These are phyloP conservation scores for Macaca fascicularis DNA, from an alignment of 2,113 vertebrate genomes.

Conservation along the genomic window DNA sequence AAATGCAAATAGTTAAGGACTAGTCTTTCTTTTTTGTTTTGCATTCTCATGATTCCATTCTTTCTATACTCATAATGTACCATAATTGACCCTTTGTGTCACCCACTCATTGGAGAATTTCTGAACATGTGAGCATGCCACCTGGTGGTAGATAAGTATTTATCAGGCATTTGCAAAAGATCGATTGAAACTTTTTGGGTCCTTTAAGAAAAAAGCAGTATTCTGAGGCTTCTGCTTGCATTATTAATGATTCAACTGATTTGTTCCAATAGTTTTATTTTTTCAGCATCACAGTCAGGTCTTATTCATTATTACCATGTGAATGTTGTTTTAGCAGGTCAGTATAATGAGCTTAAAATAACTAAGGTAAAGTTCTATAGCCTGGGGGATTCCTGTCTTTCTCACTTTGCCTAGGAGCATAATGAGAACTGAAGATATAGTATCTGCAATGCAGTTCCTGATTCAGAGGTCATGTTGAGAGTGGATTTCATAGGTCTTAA, in stretches of 20 bases:
- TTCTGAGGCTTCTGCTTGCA: not conserved
- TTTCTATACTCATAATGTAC: not conserved
- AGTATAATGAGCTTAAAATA: not conserved
- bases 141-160: not conserved
- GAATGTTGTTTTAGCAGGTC: constrained; percentile 36
- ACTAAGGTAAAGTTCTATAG: not conserved
- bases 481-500: not conserved
- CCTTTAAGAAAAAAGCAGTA: not conserved
- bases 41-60: not conserved
- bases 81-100: not conserved
- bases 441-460: not conserved
- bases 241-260: not conserved
- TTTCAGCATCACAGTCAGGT: not conserved
- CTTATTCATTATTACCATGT: not conserved
- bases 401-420: not conserved
- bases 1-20: not conserved
- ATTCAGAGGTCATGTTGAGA: not conserved
- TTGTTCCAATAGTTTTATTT: not conserved
- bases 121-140: not conserved
- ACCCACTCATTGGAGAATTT: not conserved
- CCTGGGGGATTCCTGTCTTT: not conserved
- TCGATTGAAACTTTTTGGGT: not conserved
- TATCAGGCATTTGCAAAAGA: not conserved
- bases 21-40: not conserved
- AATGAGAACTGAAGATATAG: not conserved